phyloP scores from a whole-genome alignment of 2,797 vertebrate species.

The Falco cherrug region DNA sequence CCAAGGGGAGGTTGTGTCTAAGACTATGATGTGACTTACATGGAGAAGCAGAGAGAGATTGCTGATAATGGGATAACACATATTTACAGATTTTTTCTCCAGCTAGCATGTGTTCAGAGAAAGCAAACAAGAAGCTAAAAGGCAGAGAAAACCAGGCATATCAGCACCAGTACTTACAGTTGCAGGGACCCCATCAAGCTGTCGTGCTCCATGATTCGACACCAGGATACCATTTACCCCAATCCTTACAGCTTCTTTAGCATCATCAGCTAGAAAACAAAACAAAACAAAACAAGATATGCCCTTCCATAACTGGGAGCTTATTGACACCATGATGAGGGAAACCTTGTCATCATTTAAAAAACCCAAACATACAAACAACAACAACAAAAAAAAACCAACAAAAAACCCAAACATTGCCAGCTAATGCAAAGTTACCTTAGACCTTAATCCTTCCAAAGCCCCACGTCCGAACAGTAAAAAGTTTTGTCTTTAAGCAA shows the following conservation, averaged over 20 bases:
- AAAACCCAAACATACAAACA: not conserved
- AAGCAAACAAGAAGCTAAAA: not conserved
- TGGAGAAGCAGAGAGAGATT: not conserved
- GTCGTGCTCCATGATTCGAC: conserved; percentile 90
- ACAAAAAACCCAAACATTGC: not conserved
- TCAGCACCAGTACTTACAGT: conserved; percentile 79
- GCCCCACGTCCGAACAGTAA: not conserved
- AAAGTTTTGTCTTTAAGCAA: not conserved
- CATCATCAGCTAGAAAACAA: conserved; percentile 83
- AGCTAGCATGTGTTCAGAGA: not conserved
- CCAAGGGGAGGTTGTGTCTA: not conserved
- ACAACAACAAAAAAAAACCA: no score
- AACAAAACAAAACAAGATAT: not conserved
- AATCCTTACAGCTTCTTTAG: conserved; percentile 80
- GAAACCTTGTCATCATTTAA: not conserved
- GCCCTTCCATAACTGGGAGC: not conserved
- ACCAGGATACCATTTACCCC: conserved; percentile 87
- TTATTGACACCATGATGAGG: not conserved
- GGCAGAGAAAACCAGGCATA: not conserved
- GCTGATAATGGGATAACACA: not conserved
- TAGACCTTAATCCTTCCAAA: not conserved
- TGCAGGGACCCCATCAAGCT: conserved; percentile 89
- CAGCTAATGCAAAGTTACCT: not conserved
- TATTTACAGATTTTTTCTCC: not conserved
- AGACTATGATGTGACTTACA: not conserved